Evolutionary conservation across 2,113 vertebrate species (phyloP), one percentile per base, ranked within the genome.

Genomic region (Gasterosteus aculeatus): DNA sequence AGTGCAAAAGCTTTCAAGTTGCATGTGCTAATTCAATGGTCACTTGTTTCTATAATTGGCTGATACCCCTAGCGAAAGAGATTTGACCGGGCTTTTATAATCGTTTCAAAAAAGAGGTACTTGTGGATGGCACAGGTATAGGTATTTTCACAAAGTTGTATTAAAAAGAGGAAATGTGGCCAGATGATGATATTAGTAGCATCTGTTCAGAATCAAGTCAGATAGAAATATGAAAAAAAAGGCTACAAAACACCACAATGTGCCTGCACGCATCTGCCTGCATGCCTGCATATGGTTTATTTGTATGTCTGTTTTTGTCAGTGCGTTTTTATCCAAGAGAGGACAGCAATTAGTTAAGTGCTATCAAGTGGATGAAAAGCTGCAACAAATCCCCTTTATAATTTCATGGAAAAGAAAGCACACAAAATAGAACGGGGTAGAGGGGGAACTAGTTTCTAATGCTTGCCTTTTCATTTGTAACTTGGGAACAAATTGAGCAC

Each of bases 301-400:
- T 70, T 86, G 80, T 85, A 79, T 69, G 73, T 73, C 58, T 81
- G 72, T 87, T 83, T 56, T 87, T 86, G 83, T 74, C 54, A 84
- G 62, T 85, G 60, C 56, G 16, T 77, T 86, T 90, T 85, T 87
- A 85, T 77, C 81, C 80, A 72, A 86, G 81, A 89, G 84, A 84
- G 78, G 75, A 88, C 78, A 85, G 88, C 89, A 93, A 92, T 94
- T 94, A 94, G 88, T 92, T 89, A 92, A 91, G 91, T 93, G 88
- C 88, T 91, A 90, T 94, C 88, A 91, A 94, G 92, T 92, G 92
- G 91, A 93, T 92, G 87, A 92, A 93, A 94, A 93, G 85, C 88
- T 93, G 91, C 86, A 87, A 90, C 88, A 85, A 90, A 89, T 90
- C 84, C 89, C 67, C 79, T 90, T 91, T 85, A 87, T 85, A 91